Evolutionary conservation across 2,888 invertebrate genomes (phyloP).

Genomic region (Scotopteryx bipunctaria): DNA sequence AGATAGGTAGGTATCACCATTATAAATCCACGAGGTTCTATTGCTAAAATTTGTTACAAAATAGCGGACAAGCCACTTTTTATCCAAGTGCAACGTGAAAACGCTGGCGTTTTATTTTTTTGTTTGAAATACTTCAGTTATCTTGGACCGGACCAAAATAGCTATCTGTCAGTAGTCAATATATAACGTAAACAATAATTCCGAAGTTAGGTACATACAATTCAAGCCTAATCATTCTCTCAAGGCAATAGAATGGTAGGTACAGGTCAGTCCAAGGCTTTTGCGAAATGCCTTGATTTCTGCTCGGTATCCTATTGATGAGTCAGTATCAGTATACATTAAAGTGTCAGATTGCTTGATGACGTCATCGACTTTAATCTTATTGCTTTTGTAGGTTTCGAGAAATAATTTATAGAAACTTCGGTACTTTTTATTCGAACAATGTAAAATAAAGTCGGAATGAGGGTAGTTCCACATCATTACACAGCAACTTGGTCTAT

Average conservation of each 20-base stretch:
- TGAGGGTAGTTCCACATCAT: constrained; percentile 14
- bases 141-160: too few relatives aligned
- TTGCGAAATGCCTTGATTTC: constrained; percentile 47
- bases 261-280: constrained; percentile 47
- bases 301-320: constrained; percentile 29
- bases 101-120: too few relatives aligned
- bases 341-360: background rate
- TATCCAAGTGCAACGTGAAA: too few relatives aligned
- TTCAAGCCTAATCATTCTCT: constrained; percentile 59
- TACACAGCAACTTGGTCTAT: background rate
- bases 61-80: background rate
- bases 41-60: background rate
- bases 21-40: too few relatives aligned
- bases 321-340: constrained; percentile 22
- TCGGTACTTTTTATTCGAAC: background rate
- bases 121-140: too few relatives aligned
- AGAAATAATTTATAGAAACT: too few relatives aligned
- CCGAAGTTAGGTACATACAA: constrained; percentile 44
- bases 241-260: constrained; percentile 72
- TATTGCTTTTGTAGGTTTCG: background rate
- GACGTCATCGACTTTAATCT: constrained; percentile 11
- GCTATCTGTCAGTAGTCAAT: background rate
- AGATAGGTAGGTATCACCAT: too few relatives aligned
- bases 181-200: too few relatives aligned
- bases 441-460: background rate